These are phyloP conservation scores for Gyps fulvus DNA, from an alignment of 2,113 vertebrate species.

Conservation along the genomic window DNA sequence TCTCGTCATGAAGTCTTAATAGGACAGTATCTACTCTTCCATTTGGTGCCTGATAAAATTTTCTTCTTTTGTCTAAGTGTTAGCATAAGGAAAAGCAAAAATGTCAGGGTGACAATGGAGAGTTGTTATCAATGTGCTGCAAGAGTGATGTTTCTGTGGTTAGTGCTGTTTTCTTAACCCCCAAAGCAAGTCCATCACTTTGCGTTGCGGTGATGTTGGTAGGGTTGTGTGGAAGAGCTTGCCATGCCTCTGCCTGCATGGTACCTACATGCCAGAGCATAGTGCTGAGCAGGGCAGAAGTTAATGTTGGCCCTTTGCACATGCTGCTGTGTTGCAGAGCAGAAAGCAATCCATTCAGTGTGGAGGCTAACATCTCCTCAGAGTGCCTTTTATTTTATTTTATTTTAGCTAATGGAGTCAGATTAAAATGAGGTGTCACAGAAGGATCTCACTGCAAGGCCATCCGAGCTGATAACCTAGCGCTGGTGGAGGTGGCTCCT, in stretches of 20 bases:
- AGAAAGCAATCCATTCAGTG: background rate
- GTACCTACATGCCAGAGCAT: background rate
- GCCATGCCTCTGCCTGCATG: fast-evolving
- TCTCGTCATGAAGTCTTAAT: background rate
- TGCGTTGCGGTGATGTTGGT: background rate
- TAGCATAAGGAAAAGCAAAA: background rate
- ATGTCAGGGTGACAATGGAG: background rate
- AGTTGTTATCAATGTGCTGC: background rate
- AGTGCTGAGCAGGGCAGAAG: background rate
- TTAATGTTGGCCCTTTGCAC: background rate
- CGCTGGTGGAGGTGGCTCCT: background rate
- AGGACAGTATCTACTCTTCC: background rate
- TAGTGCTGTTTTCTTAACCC: background rate
- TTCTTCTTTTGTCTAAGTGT: background rate
- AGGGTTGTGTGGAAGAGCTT: background rate
- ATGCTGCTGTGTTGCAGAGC: background rate
- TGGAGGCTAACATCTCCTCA: background rate
- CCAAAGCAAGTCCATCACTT: background rate
- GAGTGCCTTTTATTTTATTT: background rate
- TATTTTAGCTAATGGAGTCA: background rate
- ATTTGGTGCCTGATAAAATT: background rate
- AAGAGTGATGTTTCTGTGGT: background rate
- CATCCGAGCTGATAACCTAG: background rate
- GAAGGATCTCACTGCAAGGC: background rate
- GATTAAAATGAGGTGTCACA: background rate